Base-by-base conservation (phyloP, 2,888 invertebrate genomes). In the Monoplex corrugatus region DNA sequence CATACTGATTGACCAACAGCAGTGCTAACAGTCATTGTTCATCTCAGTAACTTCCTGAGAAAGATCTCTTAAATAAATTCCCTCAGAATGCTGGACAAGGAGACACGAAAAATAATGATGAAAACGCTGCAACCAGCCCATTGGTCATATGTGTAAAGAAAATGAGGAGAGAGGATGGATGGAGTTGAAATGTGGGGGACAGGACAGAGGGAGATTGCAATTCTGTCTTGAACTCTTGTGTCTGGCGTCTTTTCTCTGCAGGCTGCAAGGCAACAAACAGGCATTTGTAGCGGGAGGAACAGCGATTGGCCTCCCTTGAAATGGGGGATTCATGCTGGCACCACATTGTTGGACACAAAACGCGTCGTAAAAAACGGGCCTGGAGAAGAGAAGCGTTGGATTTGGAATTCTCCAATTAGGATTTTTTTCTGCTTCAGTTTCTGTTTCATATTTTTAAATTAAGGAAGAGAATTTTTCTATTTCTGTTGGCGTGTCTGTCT, bases 171-270 rank as follows among this genome's bases (percentile, higher is more conserved):
- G 57, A 40, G 23, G 82, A 88, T 88, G 83, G 68, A 88, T 83
- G 13, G n/a, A 32, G 57, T 88, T 88, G 83, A 88, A 88, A 87
- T 82, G 83, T 88, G 8, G 88, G 40, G 43, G 63, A 68, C 82
- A 78, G 57, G 40, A 40, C 86, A n/a, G n/a, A n/a, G 35, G 63
- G 88, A 88, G 88, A 88, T 88, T 88, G 88, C 88, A 32, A 63
- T 88, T 88, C 63, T 83, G 82, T 88, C 88, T 88, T 83, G 68
- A 88, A 78, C 75, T 88, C 83, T 88, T 83, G 83, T 68, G 83
- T 83, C 88, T 82, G 35, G 32, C 83, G n/a, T 68, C 83, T 72
- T 50, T 78, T 75, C 35, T 72, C 78, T 32, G 50, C 72, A 16
- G 45, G 83, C 83, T 82, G 40, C n/a, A 35, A 50, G 83, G 40